Conservation (phyloP, 2,113 vertebrate genomes). For the Bungarus multicinctus region DNA sequence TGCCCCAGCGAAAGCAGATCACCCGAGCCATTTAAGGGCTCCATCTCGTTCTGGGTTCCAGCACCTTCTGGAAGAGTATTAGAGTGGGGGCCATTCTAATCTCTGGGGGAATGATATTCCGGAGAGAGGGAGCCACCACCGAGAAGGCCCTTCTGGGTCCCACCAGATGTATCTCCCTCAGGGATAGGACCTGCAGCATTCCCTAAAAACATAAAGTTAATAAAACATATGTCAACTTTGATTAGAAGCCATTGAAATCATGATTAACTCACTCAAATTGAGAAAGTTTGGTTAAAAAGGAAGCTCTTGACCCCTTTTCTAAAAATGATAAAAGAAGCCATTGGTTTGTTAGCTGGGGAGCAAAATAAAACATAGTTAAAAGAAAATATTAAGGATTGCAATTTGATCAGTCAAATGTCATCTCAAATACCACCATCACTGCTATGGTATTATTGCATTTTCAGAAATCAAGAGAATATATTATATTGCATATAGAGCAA, state of each 20-base stretch:
- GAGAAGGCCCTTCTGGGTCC: no score
- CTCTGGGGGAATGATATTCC: no score
- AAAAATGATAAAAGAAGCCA: background rate
- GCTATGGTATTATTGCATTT: background rate
- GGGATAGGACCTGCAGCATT: no score
- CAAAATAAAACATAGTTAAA: background rate
- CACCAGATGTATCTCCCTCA: no score
- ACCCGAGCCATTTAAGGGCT: no score
- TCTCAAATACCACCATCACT: background rate
- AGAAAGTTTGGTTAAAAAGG: background rate
- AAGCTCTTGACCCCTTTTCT: background rate
- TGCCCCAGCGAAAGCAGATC: no score
- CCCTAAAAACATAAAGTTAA: background rate
- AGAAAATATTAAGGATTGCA: background rate
- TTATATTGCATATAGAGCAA: background rate
- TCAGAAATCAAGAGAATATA: background rate
- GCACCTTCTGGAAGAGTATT: no score
- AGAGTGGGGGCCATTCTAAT: no score
- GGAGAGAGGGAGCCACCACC: no score
- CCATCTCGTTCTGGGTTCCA: no score
- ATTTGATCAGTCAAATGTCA: background rate
- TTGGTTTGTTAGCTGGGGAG: background rate
- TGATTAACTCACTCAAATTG: background rate
- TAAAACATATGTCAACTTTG: background rate
- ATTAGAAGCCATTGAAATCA: background rate